Conservation (phyloP, 2,888 invertebrate genomes). For the Caenorhabditis sp. region DNA sequence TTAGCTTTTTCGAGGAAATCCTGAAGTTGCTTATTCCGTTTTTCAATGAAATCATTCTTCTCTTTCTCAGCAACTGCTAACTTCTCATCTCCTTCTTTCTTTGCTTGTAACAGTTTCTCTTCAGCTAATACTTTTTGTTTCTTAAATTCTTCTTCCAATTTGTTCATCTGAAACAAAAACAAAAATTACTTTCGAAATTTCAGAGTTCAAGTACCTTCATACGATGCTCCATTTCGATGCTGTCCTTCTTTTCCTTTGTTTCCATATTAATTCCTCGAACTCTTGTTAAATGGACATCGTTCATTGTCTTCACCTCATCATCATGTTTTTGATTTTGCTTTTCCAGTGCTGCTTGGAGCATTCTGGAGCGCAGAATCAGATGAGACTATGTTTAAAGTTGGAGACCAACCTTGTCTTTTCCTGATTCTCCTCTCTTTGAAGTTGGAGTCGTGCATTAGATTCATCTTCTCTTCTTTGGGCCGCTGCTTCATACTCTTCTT, state of each 20-base stretch:
- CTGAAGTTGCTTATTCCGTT: background rate
- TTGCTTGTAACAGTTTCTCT: background rate
- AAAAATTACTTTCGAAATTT: background rate
- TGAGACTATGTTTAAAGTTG: no score
- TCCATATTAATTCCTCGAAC: background rate
- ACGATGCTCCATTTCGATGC: background rate
- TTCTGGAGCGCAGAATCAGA: background rate
- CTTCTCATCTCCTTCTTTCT: background rate
- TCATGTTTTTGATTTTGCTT: background rate
- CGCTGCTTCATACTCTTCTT: background rate
- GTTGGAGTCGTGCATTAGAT: conserved; percentile 2
- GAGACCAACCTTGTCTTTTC: background rate
- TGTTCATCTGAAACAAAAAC: background rate
- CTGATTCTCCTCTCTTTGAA: conserved; percentile 4
- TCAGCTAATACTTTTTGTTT: background rate
- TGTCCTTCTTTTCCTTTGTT: background rate
- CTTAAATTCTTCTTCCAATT: background rate
- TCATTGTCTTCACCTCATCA: conserved; percentile 2
- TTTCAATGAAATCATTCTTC: background rate
- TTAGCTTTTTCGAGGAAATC: background rate
- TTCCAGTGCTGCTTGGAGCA: background rate
- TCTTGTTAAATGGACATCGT: background rate
- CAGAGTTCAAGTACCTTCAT: background rate
- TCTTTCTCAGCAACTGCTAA: background rate
- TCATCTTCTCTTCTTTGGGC: background rate